Evolutionary conservation across 2,113 vertebrate species (phyloP), one percentile per base, ranked within the genome.

Genomic region (Spizaetus ornatus): DNA sequence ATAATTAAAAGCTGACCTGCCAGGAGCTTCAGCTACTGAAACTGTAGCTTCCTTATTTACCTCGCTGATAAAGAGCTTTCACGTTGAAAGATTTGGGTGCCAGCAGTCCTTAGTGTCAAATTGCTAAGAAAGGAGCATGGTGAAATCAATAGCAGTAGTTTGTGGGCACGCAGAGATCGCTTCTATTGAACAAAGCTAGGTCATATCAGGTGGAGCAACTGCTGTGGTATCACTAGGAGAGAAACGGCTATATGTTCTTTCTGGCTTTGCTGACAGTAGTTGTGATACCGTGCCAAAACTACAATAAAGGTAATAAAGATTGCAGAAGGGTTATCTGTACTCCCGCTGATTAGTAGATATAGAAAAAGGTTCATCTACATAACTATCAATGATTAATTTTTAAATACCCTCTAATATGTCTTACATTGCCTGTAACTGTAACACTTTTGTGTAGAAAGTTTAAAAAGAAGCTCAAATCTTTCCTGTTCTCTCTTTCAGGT

Each of bases 111-210:
- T 12, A 73, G 76, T 11, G 20, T 88, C 82, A 81, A 48, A 74
- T 20, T 83, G 47, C n/a, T 66, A 71, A 52, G 82, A 78, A 93
- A 66, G 26, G 25, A 92, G n/a, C 4, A 2, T 0, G 3, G 6
- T 73, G 50, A 91, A 88, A 85, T 82, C 31, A 61, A 52, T 26
- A 76, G 88, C 16, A 18, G 48, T 58, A 29, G 29, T 71, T 55
- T 55, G 71, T 47, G 48, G 65, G n/a, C 42, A 20, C 16, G 15
- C 19, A 66, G 59, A 67, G 47, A 29, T 34, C 2, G 1, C 55
- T 78, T 56, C 50, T 47, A 7, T 11, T 0, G 0, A 71, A 38
- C n/a, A 74, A 78, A 55, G n/a, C 17, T 5, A 18, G 67, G 32
- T 59, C 17, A 3, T 17, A 6, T 29, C 47, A 73, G 40, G 43